Evolutionary conservation across 2,888 invertebrate species (phyloP), one percentile per base, ranked within the genome.

Genomic region (Villa cingulata): DNA sequence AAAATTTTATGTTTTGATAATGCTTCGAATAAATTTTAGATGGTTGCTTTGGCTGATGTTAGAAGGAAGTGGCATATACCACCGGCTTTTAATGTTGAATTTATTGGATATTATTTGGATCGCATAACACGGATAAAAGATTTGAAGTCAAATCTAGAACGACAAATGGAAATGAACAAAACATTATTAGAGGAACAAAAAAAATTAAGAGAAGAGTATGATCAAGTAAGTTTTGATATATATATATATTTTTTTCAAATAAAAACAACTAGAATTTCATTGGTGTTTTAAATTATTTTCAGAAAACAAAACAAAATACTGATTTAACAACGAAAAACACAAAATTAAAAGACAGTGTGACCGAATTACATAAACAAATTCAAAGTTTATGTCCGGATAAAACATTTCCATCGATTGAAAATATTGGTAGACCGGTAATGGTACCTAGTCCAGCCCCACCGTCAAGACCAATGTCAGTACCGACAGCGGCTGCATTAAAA

Each of bases 41-140:
- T 81, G 58, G 81, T 86, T 43, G 83, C 87, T 2, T 68, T 90
- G 17, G 80, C 83, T 5, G 94, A 94, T 61, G 83, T 90, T 6
- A 77, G 89, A 12, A 89, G 90, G 57, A 92, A 94, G 57, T 92
- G 92, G 86, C 90, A 94, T 66, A 85, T 95, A 51, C 83, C 89
- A 1, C 91, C 94, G 0, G 91, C 95, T 0, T 90, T 96, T 63
- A 89, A 86, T 41, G 87, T 91, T 0, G 94, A 95, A 66, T 97
- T 92, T 65, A 86, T 95, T 43, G 89, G 86, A 1, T 96, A 96
- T 66, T 95, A 89, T 64, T 70, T 92, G 48, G 94, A 95, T 66
- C 75, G 95, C 20, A 89, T 91, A 63, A 77, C 81, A 5, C 75
- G 92, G 15, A 80, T 91, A 48, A 77, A 81, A 5, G 81, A 83